Evolutionary conservation across 2,888 invertebrate genomes (phyloP).

Genomic region (Trissoscelio sp.): DNA sequence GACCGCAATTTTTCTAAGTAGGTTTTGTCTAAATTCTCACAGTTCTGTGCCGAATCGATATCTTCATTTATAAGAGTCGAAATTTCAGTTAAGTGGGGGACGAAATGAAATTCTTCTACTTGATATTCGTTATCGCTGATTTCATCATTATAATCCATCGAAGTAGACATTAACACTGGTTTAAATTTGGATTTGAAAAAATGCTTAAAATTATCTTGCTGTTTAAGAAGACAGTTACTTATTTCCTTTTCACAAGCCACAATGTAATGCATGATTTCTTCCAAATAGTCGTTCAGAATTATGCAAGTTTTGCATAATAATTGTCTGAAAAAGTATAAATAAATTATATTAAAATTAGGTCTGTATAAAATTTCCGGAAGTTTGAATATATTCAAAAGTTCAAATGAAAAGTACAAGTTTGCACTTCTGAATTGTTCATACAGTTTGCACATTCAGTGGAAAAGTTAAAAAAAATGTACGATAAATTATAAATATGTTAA

Average conservation of each 20-base stretch:
- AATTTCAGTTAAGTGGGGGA: slow-evolving; percentile 87
- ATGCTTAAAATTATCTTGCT: slow-evolving; percentile 71
- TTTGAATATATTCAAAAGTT: no score
- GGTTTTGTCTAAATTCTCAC: slow-evolving; percentile 84
- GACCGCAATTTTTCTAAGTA: slow-evolving; percentile 86
- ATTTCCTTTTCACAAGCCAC: slow-evolving; percentile 91
- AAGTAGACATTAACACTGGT: neutral
- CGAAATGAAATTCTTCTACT: slow-evolving; percentile 85
- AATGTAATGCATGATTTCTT: slow-evolving; percentile 90
- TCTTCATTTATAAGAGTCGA: slow-evolving; percentile 84
- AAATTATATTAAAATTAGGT: slow-evolving; percentile 3
- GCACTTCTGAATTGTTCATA: no score
- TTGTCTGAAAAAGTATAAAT: slow-evolving; percentile 84
- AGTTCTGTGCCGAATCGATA: slow-evolving; percentile 85
- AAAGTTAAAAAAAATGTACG: neutral
- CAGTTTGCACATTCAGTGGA: no score
- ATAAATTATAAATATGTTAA: neutral
- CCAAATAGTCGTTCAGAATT: slow-evolving; percentile 87
- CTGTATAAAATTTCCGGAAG: no score
- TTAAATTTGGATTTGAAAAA: slow-evolving; percentile 70
- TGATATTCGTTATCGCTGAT: slow-evolving; percentile 46
- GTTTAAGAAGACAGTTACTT: slow-evolving; percentile 88
- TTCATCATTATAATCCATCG: slow-evolving; percentile 18
- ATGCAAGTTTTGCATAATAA: slow-evolving; percentile 87
- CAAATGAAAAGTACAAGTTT: neutral